Percentiles rank a stretch among this genome's conserved stretches.
Evolutionary conservation across 2,888 invertebrate genomes (phyloP).

Genomic region (Pharmacophagus antenor): DNA sequence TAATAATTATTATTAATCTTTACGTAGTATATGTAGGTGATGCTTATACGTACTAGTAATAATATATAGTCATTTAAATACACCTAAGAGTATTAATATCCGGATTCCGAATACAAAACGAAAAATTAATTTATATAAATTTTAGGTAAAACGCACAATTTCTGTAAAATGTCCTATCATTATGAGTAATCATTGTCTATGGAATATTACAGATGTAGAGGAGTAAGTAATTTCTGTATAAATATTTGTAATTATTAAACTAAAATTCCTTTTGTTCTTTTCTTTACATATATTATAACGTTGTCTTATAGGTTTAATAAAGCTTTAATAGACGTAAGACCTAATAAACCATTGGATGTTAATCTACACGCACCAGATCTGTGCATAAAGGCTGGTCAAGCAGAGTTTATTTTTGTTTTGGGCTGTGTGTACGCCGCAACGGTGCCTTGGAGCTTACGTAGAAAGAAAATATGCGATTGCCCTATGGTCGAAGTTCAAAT

Average conservation of each 20-base stretch:
- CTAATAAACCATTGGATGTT: conserved; percentile 56
- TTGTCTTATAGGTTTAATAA: conserved; percentile 58
- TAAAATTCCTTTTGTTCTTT: conserved; percentile 39
- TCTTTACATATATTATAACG: background rate
- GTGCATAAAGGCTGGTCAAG: conserved; percentile 51
- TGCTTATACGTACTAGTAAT: too few relatives aligned
- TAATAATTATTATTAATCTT: too few relatives aligned
- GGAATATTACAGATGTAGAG: conserved; percentile 69
- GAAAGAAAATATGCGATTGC: conserved; percentile 71
- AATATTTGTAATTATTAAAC: background rate
- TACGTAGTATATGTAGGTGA: too few relatives aligned
- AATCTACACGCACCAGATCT: conserved; percentile 66
- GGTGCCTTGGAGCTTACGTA: conserved; percentile 61
- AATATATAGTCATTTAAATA: too few relatives aligned
- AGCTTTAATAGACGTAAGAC: conserved; percentile 59
- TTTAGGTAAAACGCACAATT: conserved; percentile 69
- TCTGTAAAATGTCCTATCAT: conserved; percentile 66
- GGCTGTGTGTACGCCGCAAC: conserved; percentile 59
- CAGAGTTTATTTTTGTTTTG: conserved; percentile 63
- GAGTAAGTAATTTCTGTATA: conserved; percentile 54
- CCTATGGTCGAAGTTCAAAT: conserved; percentile 63
- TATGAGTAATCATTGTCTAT: conserved; percentile 70
- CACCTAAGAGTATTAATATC: too few relatives aligned
- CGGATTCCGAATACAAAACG: background rate
- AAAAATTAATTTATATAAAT: conserved; percentile 24